Percentiles rank a stretch among this genome's conserved stretches.
These are phyloP conservation scores for Drosophila algonquin DNA, from an alignment of 2,888 invertebrate species.

Conservation along the genomic window DNA sequence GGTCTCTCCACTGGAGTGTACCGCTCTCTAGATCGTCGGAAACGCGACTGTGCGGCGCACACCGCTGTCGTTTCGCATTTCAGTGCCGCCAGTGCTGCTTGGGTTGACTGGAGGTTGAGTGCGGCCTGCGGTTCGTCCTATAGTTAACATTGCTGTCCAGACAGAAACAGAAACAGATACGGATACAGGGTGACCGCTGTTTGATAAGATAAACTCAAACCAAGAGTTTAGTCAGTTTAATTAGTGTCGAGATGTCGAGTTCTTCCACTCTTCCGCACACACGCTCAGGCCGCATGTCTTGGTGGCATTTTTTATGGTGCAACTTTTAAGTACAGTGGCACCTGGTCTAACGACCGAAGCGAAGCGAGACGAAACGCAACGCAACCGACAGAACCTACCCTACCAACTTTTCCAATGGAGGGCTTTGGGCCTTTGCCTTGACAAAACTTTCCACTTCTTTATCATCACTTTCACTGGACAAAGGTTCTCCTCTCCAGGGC, in stretches of 20 bases:
- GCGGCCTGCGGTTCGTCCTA: conserved; percentile 53
- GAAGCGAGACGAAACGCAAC: background rate
- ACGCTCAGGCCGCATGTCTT: conserved; percentile 49
- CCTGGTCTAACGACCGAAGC: conserved; percentile 2
- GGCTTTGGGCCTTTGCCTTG: background rate
- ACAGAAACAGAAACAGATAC: conserved; percentile 8
- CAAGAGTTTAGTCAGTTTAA: conserved; percentile 34
- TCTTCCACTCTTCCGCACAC: conserved; percentile 25
- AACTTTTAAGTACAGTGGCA: conserved; percentile 31
- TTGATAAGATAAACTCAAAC: conserved; percentile 67
- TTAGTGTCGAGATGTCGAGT: conserved; percentile 27
- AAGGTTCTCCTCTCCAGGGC: conserved; percentile 43
- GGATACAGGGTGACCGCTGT: conserved; percentile 60
- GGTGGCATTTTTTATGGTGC: conserved; percentile 16
- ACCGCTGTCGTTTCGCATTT: conserved; percentile 33
- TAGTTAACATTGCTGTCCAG: conserved; percentile 68
- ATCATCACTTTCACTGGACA: conserved; percentile 41
- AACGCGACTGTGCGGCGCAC: conserved; percentile 59
- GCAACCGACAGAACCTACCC: conserved; percentile 51
- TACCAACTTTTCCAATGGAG: background rate
- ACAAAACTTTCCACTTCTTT: conserved; percentile 44
- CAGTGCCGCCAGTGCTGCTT: conserved; percentile 10
- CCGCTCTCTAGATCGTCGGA: conserved; percentile 56
- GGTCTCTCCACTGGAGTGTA: conserved; percentile 24
- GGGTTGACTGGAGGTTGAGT: conserved; percentile 7